Base-by-base conservation (phyloP, 2,888 invertebrate genomes). In the Polymixis flavicincta region DNA sequence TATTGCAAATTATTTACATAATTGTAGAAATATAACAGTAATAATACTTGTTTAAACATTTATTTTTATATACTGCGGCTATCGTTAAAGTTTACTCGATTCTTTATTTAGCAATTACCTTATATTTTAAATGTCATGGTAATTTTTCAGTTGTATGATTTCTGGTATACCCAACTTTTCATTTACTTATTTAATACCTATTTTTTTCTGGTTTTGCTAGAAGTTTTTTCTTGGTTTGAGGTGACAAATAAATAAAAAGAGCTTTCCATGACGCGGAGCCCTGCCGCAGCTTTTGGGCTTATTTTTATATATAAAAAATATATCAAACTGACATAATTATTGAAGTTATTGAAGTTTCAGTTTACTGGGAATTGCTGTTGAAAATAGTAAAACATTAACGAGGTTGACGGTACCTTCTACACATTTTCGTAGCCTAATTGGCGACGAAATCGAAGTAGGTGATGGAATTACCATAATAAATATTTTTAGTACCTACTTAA, bases 121-220 rank as follows among this genome's bases (percentile, higher is more conserved):
- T 75, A 73, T 25, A 57, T 81, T 71, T 76, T 55, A 85, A 83
- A 83, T 76, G 77, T 85, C 82, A 81, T n/a, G 55, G 68, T 5
- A 67, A 25, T 52, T 76, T 80, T 76, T 71, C 57, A 64, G 13
- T 78, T 74, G 32, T 63, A 71, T 72, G 22, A 32, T 68, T 60
- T 67, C 54, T 71, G 60, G 32, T 70, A 32, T 60, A 55, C 2
- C 32, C 2, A 37, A 60, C 17, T 22, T 54, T 81, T 64, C 0
- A 66, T 66, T 61, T 63, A 28, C 17, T 55, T 57, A 63, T 65
- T 67, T 11, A 37, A 37, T 50, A n/a, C 2, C 0, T 17, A 19
- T 52, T 9, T 60, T n/a, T 32, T 32, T 6, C 5, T 22, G 7
- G 8, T 28, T 37, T 37, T 70, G 14, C 2, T 25, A 8, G 28